phyloP scores from a whole-genome alignment of 2,888 invertebrate species.

The Chrysina gloriosa region DNA sequence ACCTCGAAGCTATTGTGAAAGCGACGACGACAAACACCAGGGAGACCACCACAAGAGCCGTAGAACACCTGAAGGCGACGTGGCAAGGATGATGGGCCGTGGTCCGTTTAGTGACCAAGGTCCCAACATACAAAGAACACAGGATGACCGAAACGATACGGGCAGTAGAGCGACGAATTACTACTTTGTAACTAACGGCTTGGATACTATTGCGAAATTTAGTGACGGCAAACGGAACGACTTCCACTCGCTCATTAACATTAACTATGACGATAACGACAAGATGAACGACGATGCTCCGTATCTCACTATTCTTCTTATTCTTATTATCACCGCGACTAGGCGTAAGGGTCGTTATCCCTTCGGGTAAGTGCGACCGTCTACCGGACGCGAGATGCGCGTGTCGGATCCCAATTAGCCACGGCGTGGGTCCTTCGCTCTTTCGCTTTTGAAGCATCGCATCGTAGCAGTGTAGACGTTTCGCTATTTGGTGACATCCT shows the following conservation, averaged over 20 bases:
- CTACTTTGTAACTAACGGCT: not conserved
- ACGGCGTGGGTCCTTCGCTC: constrained; percentile 45
- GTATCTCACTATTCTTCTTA: too few species aligned
- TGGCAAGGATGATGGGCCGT: constrained; percentile 59
- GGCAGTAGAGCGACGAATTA: constrained; percentile 37
- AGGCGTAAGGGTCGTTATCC: not conserved
- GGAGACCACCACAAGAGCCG: constrained; percentile 59
- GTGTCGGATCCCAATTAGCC: constrained; percentile 58
- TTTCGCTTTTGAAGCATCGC: constrained; percentile 7
- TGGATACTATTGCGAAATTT: too few species aligned
- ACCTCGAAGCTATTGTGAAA: constrained; percentile 72
- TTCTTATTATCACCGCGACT: not conserved
- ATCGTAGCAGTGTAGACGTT: not conserved
- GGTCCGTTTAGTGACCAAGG: constrained; percentile 60
- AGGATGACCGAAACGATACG: constrained; percentile 54
- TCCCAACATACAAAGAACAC: constrained; percentile 60
- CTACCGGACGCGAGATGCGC: constrained; percentile 58
- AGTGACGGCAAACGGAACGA: too few species aligned
- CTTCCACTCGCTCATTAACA: too few species aligned
- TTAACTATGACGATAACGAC: too few species aligned
- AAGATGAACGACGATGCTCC: too few species aligned
- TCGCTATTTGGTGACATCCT: not conserved
- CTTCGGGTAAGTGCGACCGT: constrained; percentile 30
- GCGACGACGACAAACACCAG: constrained; percentile 57
- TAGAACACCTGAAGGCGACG: constrained; percentile 51